Evolutionary conservation across 2,888 invertebrate genomes (phyloP).

Genomic region (Drosophila niveifrons): DNA sequence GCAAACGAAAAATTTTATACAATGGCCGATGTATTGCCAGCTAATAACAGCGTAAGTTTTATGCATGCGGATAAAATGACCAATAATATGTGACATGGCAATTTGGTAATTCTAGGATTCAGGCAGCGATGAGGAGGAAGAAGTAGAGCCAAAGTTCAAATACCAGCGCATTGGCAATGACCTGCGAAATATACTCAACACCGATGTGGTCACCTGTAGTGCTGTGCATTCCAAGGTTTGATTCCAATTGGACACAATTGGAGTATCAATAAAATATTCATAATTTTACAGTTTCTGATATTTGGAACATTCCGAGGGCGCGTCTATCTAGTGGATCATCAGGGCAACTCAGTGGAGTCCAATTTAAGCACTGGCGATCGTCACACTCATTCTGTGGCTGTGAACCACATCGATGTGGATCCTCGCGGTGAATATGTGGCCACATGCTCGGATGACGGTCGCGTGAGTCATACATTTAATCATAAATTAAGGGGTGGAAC

Average conservation of each 20-base stretch:
- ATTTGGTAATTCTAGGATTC: slow-evolving; percentile 38
- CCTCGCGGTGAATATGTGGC: slow-evolving; percentile 96
- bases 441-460: slow-evolving; percentile 96
- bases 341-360: slow-evolving; percentile 91
- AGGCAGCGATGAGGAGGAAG: slow-evolving; percentile 86
- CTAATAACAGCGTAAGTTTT: slow-evolving; percentile 1
- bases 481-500: neutral
- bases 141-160: slow-evolving; percentile 94
- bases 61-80: slow-evolving; percentile 29
- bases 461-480: slow-evolving; percentile 85
- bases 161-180: slow-evolving; percentile 96
- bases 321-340: slow-evolving; percentile 95
- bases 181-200: slow-evolving; percentile 92
- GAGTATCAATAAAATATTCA: neutral
- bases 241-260: neutral
- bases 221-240: slow-evolving; percentile 95
- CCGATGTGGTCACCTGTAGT: slow-evolving; percentile 95
- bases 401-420: slow-evolving; percentile 98
- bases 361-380: slow-evolving; percentile 86
- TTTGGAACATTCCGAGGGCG: slow-evolving; percentile 97
- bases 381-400: slow-evolving; percentile 92
- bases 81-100: slow-evolving; percentile 19
- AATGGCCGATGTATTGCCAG: slow-evolving; percentile 47
- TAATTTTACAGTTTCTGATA: slow-evolving; percentile 90
- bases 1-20: slow-evolving; percentile 17